Evolutionary conservation across 2,113 vertebrate species (phyloP), one percentile per base, ranked within the genome.

Genomic region (Aepyceros melampus): DNA sequence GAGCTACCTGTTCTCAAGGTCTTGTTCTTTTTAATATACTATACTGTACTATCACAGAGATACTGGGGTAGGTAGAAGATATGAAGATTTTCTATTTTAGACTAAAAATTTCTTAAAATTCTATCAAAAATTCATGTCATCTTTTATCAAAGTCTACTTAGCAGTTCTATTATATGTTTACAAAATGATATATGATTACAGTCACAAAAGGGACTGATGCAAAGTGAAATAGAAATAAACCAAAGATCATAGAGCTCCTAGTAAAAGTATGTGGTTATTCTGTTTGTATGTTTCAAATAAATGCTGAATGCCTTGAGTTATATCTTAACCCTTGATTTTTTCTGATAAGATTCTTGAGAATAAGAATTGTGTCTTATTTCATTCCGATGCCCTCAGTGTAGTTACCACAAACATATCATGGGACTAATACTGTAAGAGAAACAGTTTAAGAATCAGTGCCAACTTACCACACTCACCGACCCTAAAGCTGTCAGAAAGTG

Each of bases 381-480:
- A 81, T 40, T 47, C 25, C 51, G 25, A 62, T 13, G 56, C 19
- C 88, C 16, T 91, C 47, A 58, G 19, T 60, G 47, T 27, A 60
- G 60, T 53, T 60, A 45, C 83, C 89, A 89, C 82, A 98, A 93
- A 88, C 29, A 84, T 47, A 76, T 40, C 55, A 76, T 58, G 87
- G 43, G 15, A 67, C 92, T 31, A 82, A 55, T 14, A 40, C 51
- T 95, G 71, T 49, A 94, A 89, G 2, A 96, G 67, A 96, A 98
- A 97, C 7, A 76, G 6, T 56, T 94, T 47, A 56, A 92, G 97
- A 97, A 96, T 40, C 71, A 97, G 79, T 14, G 76, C n/a, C 36
- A 62, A 58, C 99, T 99, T 98, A 99, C 99, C 99, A 96, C 99
- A 99, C 60, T 99, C 99, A 43, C 99, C 99, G n/a, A 99, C 98